Conservation (phyloP, 2,797 vertebrate genomes). For the Fringilla coelebs region DNA sequence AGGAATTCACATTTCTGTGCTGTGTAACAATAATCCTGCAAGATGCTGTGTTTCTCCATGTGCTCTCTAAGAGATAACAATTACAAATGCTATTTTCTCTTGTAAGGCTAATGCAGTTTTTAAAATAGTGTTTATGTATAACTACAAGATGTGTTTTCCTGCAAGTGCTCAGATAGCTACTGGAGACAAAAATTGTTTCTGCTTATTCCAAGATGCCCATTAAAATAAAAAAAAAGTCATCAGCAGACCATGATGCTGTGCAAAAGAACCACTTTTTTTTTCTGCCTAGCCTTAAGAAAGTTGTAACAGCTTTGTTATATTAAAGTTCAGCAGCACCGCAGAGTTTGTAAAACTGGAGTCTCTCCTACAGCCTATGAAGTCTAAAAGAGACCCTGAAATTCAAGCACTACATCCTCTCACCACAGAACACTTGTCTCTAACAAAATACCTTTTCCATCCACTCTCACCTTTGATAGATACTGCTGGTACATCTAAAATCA, state of each 20-base stretch:
- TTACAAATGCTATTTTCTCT: constrained; percentile 8
- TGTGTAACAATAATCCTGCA: background rate
- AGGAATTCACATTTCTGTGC: background rate
- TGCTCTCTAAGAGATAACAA: background rate
- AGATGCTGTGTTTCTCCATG: background rate
- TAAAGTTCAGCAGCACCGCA: background rate
- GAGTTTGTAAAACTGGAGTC: background rate
- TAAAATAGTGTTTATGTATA: background rate
- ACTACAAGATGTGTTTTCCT: background rate
- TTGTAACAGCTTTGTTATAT: background rate
- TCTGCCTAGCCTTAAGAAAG: background rate
- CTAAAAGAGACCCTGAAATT: background rate
- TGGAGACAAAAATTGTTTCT: background rate
- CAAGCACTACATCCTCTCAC: background rate
- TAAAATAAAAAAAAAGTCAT: background rate
- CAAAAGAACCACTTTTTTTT: background rate
- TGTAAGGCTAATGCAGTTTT: background rate
- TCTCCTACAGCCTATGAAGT: background rate
- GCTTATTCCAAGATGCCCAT: background rate
- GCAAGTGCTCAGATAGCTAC: background rate
- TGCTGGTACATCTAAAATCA: background rate
- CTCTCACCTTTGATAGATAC: background rate
- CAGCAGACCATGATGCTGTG: background rate
- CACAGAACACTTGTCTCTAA: background rate
- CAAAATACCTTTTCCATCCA: background rate